phyloP scores from a whole-genome alignment of 2,797 vertebrate genomes.

The Eupleurogrammus muticus region DNA sequence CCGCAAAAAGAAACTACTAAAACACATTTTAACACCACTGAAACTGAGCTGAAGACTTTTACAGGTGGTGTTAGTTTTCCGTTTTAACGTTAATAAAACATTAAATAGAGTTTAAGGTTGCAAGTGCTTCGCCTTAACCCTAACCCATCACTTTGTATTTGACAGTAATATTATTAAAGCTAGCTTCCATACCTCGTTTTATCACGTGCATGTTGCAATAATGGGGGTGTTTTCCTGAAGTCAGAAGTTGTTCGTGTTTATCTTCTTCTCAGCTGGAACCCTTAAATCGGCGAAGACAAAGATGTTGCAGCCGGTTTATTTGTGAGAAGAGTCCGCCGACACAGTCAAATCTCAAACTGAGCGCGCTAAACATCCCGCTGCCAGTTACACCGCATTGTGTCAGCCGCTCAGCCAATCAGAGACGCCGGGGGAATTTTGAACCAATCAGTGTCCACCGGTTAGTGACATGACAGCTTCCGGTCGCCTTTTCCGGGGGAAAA shows the following conservation, averaged over 20 bases:
- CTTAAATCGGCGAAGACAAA: background rate
- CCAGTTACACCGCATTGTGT: constrained; percentile 8
- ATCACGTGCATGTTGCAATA: constrained; percentile 89
- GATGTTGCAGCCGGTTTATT: background rate
- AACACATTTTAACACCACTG: background rate
- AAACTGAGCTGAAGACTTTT: background rate
- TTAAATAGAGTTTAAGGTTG: background rate
- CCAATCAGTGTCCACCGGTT: constrained; percentile 48
- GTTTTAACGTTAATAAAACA: background rate
- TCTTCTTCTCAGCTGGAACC: background rate
- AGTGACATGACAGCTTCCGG: background rate
- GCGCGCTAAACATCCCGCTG: constrained; percentile 57
- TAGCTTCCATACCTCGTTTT: constrained; percentile 87
- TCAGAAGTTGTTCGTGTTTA: background rate
- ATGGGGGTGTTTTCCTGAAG: background rate
- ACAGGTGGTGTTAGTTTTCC: fast-evolving
- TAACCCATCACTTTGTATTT: background rate
- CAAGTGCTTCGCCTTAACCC: background rate
- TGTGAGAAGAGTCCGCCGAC: background rate
- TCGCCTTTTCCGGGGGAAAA: constrained; percentile 14
- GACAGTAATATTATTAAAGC: background rate
- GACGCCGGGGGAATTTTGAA: fast-evolving
- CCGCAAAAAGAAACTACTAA: constrained; percentile 4
- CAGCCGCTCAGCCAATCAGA: constrained; percentile 63
- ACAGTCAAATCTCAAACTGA: constrained; percentile 59